Conservation (phyloP, 2,888 invertebrate genomes). For the Sinohyriopsis cumingii region DNA sequence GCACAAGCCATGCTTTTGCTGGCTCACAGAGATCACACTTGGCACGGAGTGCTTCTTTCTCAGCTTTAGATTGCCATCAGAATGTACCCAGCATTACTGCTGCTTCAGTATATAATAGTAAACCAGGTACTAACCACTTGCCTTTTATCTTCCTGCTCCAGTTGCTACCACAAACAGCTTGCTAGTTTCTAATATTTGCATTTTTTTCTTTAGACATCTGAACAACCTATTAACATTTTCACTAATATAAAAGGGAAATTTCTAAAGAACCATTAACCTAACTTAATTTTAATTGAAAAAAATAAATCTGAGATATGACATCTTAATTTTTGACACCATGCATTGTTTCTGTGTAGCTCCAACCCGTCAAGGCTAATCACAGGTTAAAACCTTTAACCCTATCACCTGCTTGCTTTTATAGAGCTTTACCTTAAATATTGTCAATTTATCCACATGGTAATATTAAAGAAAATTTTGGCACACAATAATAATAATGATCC, state of each 20-base stretch:
- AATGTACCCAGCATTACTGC: slow-evolving; percentile 3
- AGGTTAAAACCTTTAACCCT: too few relatives aligned
- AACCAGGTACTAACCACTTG: slow-evolving; percentile 26
- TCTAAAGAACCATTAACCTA: not conserved
- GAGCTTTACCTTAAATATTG: too few relatives aligned
- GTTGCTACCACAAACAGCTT: not conserved
- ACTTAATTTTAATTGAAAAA: not conserved
- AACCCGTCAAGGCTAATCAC: too few relatives aligned
- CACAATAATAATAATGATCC: too few relatives aligned
- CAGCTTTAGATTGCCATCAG: slow-evolving; percentile 17
- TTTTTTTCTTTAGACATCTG: not conserved
- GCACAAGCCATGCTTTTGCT: slow-evolving; percentile 9
- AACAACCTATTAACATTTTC: too few relatives aligned
- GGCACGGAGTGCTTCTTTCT: slow-evolving; percentile 41
- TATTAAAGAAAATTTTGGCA: too few relatives aligned
- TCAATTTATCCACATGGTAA: too few relatives aligned
- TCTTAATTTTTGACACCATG: not conserved
- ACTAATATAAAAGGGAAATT: too few relatives aligned
- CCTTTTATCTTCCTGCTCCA: not conserved
- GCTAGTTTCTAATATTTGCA: not conserved
- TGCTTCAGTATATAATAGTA: slow-evolving; percentile 12
- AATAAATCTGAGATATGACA: not conserved
- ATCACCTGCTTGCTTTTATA: too few relatives aligned
- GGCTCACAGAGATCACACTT: slow-evolving; percentile 17
- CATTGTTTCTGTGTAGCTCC: too few relatives aligned